Conservation (phyloP, 2,113 vertebrate species). For the Anthoscopus minutus region DNA sequence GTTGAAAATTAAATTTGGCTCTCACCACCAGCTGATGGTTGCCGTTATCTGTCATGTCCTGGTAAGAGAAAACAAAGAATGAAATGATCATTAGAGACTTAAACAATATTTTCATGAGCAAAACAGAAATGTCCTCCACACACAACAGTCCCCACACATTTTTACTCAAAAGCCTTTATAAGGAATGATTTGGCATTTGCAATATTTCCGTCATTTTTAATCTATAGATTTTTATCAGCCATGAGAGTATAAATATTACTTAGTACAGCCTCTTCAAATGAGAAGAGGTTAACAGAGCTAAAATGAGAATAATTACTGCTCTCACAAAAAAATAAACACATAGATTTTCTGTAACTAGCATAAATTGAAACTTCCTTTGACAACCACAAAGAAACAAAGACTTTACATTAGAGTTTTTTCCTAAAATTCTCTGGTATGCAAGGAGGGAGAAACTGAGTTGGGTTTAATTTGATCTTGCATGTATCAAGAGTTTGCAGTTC, state of each 20-base stretch:
- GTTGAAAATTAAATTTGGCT: constrained; percentile 96
- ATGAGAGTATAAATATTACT: neutral
- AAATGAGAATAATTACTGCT: neutral
- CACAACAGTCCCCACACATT: neutral
- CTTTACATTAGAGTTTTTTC: neutral
- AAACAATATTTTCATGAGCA: neutral
- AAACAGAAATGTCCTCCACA: neutral
- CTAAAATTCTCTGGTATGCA: neutral
- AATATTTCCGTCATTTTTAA: neutral
- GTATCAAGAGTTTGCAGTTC: neutral
- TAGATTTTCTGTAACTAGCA: neutral
- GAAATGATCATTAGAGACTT: neutral
- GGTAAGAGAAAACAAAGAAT: neutral
- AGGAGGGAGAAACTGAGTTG: neutral
- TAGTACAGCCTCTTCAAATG: neutral
- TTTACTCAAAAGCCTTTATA: neutral
- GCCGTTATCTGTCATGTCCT: constrained; percentile 98
- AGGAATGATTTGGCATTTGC: neutral
- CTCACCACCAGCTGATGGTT: constrained; percentile 88
- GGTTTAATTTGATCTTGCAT: neutral
- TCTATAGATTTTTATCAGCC: neutral
- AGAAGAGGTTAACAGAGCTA: neutral
- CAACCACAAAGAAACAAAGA: neutral
- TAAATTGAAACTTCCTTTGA: neutral
- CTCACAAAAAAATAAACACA: fast-evolving